Base-by-base conservation (phyloP, 2,113 vertebrate species). In the Antidorcas marsupialis region DNA sequence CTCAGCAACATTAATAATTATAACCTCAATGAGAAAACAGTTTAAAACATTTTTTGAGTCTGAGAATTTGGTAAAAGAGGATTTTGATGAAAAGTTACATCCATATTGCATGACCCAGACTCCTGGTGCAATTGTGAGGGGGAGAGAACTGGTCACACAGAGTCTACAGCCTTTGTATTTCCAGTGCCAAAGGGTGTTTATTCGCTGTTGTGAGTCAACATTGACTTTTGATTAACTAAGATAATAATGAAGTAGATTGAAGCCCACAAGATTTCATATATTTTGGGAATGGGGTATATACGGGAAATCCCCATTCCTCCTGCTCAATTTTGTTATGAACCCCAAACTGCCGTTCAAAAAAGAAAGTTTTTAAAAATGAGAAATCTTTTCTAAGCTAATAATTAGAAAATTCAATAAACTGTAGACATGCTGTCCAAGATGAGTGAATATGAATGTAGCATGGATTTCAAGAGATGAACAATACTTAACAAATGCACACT, bases 71-170 rank as follows among this genome's bases (percentile, higher is more conserved):
- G 97, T 98, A 95, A 86, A 71, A 96, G 71, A 92, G 79, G 93
- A 94, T 98, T 98, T 98, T 94, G 91, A 98, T 98, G 95, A 97
- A 94, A 98, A 99, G 98, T 98, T 97, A 97, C 96, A 98, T 97
- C 96, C 96, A 96, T 82, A 97, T 71, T 76, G 90, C 50, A 97
- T 96, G 85, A 97, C 93, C 30, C 25, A 79, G 76, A 93, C 94
- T 98, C 97, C 95, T 97, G 96, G 83, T 95, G 87, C 87, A 96
- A 36, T 96, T 98, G 97, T 13, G 23, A 2, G 25, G 13, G 9
- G 28, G 55, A 57, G 1, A 47, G 91, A 82, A 88, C 60, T 94
- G 47, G 93, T 84, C 76, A 71, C 81, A 94, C 57, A 97, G 94
- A 91, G 97, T 97, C 96, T 93, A 74, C 74, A 83, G 79, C 78